A percentile compares a stretch with the other conserved stretches of the same genome.
Evolutionary conservation across 2,797 vertebrate genomes (phyloP).

Genomic region (Protosalanx chinensis): DNA sequence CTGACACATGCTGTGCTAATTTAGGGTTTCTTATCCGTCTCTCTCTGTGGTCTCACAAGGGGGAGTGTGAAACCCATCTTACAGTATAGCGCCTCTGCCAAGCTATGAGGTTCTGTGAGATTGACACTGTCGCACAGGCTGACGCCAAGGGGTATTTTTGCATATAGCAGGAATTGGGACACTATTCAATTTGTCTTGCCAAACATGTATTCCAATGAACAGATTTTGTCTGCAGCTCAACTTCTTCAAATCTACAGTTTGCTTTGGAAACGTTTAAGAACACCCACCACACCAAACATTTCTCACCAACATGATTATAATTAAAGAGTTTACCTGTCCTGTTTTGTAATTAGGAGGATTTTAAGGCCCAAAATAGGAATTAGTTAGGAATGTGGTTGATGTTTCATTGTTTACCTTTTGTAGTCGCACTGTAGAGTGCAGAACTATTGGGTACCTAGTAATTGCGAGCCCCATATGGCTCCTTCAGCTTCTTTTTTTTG

Average conservation of each 20-base stretch:
- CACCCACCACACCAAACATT: too few relatives aligned
- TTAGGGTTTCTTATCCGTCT: conserved; percentile 1
- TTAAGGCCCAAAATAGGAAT: neutral
- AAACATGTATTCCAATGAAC: neutral
- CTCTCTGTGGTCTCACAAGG: conserved; percentile 19
- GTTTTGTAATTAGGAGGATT: too few relatives aligned
- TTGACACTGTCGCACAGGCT: conserved; percentile 5
- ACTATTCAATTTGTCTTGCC: neutral
- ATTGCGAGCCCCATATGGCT: conserved; percentile 15
- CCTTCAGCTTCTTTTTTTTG: conserved; percentile 34
- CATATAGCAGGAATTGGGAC: neutral
- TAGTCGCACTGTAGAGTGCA: neutral
- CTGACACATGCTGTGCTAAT: conserved; percentile 13
- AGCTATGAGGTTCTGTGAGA: neutral
- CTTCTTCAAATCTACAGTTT: neutral
- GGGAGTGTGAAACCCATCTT: conserved; percentile 23
- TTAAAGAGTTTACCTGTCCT: too few relatives aligned
- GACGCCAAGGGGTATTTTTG: neutral
- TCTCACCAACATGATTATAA: too few relatives aligned
- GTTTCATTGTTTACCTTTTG: too few relatives aligned
- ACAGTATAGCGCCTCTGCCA: conserved; percentile 2
- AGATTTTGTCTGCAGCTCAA: neutral
- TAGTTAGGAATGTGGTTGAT: too few relatives aligned
- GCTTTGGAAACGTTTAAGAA: neutral
- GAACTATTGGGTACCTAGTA: conserved; percentile 1